These are phyloP conservation scores for Megaptera novaeangliae DNA, from an alignment of 2,113 vertebrate species.

Conservation along the genomic window DNA sequence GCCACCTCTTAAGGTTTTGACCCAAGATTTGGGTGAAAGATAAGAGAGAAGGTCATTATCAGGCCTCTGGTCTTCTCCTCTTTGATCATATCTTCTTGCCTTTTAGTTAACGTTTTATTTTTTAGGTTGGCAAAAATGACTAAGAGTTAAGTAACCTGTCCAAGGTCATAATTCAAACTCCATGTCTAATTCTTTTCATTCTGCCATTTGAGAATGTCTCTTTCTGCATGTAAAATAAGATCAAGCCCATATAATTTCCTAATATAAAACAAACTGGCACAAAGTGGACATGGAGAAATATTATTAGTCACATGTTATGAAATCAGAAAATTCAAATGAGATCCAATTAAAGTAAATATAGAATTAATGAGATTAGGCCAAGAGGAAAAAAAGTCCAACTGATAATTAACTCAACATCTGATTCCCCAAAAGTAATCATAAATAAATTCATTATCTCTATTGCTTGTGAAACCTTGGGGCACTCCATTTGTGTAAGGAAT, in stretches of 20 bases:
- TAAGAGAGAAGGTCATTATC: background rate
- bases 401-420: slow-evolving; percentile 25
- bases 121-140: background rate
- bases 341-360: slow-evolving; percentile 45
- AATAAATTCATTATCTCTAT: slow-evolving; percentile 26
- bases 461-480: background rate
- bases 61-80: background rate
- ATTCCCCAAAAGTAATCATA: background rate
- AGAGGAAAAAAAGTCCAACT: slow-evolving; percentile 39
- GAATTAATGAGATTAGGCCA: slow-evolving; percentile 46
- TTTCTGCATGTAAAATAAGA: slow-evolving; percentile 18
- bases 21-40: background rate
- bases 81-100: background rate
- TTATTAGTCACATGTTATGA: slow-evolving; percentile 22
- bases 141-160: background rate
- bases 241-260: slow-evolving; percentile 26
- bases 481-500: background rate
- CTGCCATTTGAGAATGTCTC: background rate
- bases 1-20: background rate
- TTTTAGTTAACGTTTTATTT: slow-evolving; percentile 21
- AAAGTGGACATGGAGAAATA: slow-evolving; percentile 7
- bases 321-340: slow-evolving; percentile 7
- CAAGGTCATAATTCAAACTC: background rate
- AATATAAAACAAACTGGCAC: background rate
- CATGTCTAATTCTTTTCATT: slow-evolving; percentile 8